A percentile compares a stretch with the other conserved stretches of the same genome.
phyloP scores from a whole-genome alignment of 2,113 vertebrate genomes.

The Scomber japonicus region DNA sequence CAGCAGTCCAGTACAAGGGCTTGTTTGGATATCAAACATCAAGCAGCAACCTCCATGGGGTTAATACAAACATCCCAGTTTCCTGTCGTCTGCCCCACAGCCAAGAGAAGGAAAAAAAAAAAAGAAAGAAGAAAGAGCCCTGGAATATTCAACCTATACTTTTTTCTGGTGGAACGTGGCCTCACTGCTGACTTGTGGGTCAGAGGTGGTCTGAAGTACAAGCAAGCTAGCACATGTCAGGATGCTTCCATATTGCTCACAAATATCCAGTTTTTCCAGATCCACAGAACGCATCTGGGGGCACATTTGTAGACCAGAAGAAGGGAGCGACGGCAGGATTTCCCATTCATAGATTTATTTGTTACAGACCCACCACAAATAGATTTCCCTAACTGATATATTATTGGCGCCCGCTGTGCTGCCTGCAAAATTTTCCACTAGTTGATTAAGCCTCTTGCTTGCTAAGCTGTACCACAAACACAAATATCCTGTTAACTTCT shows the following conservation, averaged over 20 bases:
- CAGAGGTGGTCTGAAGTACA: not conserved
- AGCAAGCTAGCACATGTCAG: conserved; percentile 45
- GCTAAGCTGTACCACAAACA: conserved; percentile 16
- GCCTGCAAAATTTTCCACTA: conserved; percentile 57
- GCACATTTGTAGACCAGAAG: conserved; percentile 27
- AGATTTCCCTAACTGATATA: conserved; percentile 56
- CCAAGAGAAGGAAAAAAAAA: not conserved
- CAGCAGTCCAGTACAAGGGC: conserved; percentile 56
- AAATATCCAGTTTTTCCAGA: conserved; percentile 60
- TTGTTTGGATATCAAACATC: conserved; percentile 84
- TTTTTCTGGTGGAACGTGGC: conserved; percentile 11
- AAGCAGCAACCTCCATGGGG: conserved; percentile 68
- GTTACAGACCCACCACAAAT: conserved; percentile 53
- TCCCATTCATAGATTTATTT: conserved; percentile 64
- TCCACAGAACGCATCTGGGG: conserved; percentile 19
- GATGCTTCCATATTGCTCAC: not conserved
- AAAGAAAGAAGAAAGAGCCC: not conserved
- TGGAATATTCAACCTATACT: conserved; percentile 10
- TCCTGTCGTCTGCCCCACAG: conserved; percentile 69
- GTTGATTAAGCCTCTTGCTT: conserved; percentile 41
- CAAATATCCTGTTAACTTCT: conserved; percentile 34
- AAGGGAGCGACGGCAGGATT: conserved; percentile 57
- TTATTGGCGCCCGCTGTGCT: conserved; percentile 50
- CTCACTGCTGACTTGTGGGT: not conserved
- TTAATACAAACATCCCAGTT: conserved; percentile 78